Evolutionary conservation across 2,888 invertebrate species (phyloP), one percentile per base, ranked within the genome.

Genomic region (Drosophila limbata): DNA sequence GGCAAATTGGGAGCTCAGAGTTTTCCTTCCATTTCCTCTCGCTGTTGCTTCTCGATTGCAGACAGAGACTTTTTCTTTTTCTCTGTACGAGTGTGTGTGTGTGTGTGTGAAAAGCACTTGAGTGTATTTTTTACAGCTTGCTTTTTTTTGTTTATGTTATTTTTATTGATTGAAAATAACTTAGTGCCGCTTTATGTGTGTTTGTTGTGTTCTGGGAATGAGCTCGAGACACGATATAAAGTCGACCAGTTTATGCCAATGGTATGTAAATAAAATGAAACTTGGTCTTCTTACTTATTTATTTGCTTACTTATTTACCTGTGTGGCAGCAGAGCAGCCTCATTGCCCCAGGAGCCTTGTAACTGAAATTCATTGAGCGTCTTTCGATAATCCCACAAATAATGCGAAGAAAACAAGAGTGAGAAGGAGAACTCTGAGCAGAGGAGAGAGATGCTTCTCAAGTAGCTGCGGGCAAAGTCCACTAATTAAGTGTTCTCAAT

Each of bases 111-210:
- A 70, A 73, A 79, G 72, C 79, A 84, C 76, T 87, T 79, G 73
- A 84, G 84, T 86, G 77, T 84, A 81, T 83, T 84, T 83, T 86
- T 84, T 84, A 84, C 84, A 77, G 75, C 86, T 77, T 73, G 71
- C 69, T 65, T 64, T 77, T 35, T 33, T 78, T 87, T 87, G 84
- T 84, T 85, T 87, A 84, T 84, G 82, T 84, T 87, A 78, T 82
- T 84, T 85, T 85, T 85, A 85, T 85, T 85, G 84, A 85, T 85
- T 85, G 84, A 85, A 85, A 85, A 87, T 85, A 85, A 85, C 84
- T 85, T 85, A 87, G 84, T 79, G 88, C 59, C 77, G 81, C 81
- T 85, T 87, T 82, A 82, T 85, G 82, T 62, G 67, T 61, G 51
- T 68, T 45, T 40, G 59, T 67, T 69, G 56, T 37, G 25, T 68